phyloP scores from a whole-genome alignment of 2,113 vertebrate species.

The Pavo muticus region DNA sequence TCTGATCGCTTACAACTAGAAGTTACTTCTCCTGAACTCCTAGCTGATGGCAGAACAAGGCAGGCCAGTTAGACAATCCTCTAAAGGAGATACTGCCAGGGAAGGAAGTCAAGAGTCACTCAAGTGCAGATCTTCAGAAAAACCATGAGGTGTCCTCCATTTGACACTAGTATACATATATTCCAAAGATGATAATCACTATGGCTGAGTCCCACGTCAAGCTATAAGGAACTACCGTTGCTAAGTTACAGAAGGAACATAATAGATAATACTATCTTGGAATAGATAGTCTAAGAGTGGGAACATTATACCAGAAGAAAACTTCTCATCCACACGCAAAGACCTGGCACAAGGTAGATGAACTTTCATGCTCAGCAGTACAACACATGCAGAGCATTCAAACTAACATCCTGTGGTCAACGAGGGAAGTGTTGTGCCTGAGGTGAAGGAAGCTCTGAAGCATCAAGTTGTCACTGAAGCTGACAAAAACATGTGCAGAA shows the following conservation, averaged over 20 bases:
- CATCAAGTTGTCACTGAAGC: not conserved
- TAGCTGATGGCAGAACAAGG: not conserved
- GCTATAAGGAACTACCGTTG: not conserved
- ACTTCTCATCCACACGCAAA: not conserved
- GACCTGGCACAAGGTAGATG: not conserved
- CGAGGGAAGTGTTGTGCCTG: accelerated
- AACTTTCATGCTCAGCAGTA: not conserved
- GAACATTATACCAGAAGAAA: not conserved
- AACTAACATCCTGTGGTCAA: not conserved
- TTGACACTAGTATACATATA: not conserved
- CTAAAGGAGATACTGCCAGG: not conserved
- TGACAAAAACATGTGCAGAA: not conserved
- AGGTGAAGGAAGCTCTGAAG: not conserved
- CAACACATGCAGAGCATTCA: not conserved
- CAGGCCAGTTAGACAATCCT: not conserved
- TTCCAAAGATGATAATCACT: not conserved
- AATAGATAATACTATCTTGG: not conserved
- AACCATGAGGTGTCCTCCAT: not conserved
- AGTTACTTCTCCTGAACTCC: not conserved
- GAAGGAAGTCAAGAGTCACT: not conserved
- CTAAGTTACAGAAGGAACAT: not conserved
- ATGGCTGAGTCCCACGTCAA: not conserved
- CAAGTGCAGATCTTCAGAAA: not conserved
- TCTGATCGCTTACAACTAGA: not conserved
- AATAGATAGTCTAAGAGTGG: not conserved